Evolutionary conservation across 2,888 invertebrate species (phyloP).

Genomic region (Apeira syringaria): DNA sequence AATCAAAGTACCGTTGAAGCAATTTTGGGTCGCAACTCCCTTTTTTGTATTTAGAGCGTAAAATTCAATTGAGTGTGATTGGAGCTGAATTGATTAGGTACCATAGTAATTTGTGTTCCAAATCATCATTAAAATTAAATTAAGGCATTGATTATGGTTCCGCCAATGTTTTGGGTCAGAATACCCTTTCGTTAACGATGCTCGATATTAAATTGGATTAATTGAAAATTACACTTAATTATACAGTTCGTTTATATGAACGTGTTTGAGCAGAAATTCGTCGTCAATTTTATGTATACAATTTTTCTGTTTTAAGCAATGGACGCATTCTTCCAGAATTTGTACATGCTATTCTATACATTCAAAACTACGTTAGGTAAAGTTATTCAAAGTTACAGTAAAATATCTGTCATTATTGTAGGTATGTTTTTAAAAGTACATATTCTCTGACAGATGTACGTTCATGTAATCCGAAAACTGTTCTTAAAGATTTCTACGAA

Average conservation of each 20-base stretch:
- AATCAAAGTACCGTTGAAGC: background rate
- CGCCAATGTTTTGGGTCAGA: background rate
- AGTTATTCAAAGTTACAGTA: too few species aligned
- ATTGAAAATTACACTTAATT: background rate
- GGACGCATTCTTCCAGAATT: too few species aligned
- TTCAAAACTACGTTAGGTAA: too few species aligned
- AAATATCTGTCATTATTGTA: too few species aligned
- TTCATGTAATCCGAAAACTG: too few species aligned
- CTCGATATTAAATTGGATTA: background rate
- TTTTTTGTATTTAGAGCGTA: background rate
- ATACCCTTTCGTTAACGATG: background rate
- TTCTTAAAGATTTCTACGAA: too few species aligned
- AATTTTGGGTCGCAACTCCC: background rate
- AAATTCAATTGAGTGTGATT: constrained; percentile 7
- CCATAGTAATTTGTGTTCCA: constrained; percentile 1
- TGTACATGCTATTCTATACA: too few species aligned
- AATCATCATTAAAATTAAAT: constrained; percentile 14
- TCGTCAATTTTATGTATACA: too few species aligned
- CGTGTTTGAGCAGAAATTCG: too few species aligned
- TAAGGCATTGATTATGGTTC: constrained; percentile 5
- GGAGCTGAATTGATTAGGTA: constrained; percentile 4
- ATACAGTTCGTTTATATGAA: background rate
- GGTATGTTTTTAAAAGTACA: too few species aligned
- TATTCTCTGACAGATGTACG: too few species aligned
- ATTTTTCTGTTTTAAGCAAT: too few species aligned